Conservation (phyloP, 2,113 vertebrate species). For the Serilophus lunatus region DNA sequence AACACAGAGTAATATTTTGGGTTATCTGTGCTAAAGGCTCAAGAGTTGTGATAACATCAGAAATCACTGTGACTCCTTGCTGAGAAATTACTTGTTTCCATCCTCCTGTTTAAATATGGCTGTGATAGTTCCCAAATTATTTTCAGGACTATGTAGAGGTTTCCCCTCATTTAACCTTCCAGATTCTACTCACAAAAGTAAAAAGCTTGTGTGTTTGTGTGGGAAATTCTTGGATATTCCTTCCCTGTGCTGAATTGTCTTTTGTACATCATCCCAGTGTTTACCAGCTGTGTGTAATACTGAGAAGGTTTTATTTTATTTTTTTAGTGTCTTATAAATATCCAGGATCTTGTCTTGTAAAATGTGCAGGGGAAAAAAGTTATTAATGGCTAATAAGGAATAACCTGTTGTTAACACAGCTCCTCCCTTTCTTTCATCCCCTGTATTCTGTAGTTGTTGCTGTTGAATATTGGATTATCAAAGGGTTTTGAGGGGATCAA, state of each 20-base stretch:
- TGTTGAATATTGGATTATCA: not conserved
- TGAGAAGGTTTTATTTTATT: not conserved
- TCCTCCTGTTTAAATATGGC: constrained; percentile 68
- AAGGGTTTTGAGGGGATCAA: not conserved
- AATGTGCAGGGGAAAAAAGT: constrained; percentile 8
- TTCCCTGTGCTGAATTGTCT: not conserved
- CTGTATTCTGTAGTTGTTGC: constrained; percentile 25
- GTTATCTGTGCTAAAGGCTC: constrained; percentile 63
- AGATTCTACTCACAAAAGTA: not conserved
- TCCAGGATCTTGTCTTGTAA: constrained; percentile 7
- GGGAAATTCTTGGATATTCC: not conserved
- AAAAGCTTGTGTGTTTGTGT: not conserved
- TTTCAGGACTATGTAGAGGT: constrained; percentile 21
- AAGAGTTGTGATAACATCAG: constrained; percentile 73
- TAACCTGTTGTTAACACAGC: constrained; percentile 21
- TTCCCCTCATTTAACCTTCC: constrained; percentile 43
- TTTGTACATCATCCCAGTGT: constrained; percentile 10
- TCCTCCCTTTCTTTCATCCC: not conserved
- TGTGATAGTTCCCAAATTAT: constrained; percentile 62
- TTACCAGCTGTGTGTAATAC: constrained; percentile 14
- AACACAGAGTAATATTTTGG: constrained; percentile 42
- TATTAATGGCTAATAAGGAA: constrained; percentile 41
- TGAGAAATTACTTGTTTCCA: constrained; percentile 63
- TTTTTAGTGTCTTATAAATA: constrained; percentile 11
- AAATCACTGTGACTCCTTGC: constrained; percentile 64